phyloP scores from a whole-genome alignment of 1,140 invertebrate species.

The Drosophila teissieri region DNA sequence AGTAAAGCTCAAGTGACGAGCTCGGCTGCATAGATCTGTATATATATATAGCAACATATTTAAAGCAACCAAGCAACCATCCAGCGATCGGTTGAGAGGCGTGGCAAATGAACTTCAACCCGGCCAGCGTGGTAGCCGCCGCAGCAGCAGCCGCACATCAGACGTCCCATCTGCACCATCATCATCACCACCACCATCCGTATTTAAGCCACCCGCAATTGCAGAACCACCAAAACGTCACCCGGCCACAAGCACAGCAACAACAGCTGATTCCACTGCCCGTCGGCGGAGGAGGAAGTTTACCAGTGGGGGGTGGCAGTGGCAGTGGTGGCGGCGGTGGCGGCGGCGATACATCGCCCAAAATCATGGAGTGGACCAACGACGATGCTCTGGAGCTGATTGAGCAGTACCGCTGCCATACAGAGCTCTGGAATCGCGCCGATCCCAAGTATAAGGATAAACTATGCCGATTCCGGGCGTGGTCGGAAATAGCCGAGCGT shows the following conservation, averaged over 20 bases:
- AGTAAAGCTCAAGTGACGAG: constrained; percentile 27
- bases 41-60: background rate
- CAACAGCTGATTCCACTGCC: constrained; percentile 65
- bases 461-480: constrained; percentile 84
- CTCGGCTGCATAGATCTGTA: constrained; percentile 12
- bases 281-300: constrained; percentile 18
- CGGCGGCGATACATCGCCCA: constrained; percentile 51
- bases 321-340: constrained; percentile 5
- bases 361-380: constrained; percentile 85
- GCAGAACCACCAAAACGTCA: constrained; percentile 9
- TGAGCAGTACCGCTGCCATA: constrained; percentile 85
- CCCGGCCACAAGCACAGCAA: constrained; percentile 1
- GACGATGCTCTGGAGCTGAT: constrained; percentile 85
- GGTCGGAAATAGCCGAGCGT: constrained; percentile 85
- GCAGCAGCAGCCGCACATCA: constrained; percentile 66
- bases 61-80: constrained; percentile 14
- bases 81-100: constrained; percentile 21
- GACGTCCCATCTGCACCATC: constrained; percentile 20
- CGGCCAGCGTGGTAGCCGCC: constrained; percentile 67
- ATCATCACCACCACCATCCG: constrained; percentile 41
- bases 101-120: constrained; percentile 74
- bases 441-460: constrained; percentile 85
- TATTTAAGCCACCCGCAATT: constrained; percentile 20
- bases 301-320: background rate
- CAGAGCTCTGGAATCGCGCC: constrained; percentile 85